Evolutionary conservation across 2,797 vertebrate species (phyloP), one percentile per base, ranked within the genome.

Genomic region (Onychomys leucogaster): DNA sequence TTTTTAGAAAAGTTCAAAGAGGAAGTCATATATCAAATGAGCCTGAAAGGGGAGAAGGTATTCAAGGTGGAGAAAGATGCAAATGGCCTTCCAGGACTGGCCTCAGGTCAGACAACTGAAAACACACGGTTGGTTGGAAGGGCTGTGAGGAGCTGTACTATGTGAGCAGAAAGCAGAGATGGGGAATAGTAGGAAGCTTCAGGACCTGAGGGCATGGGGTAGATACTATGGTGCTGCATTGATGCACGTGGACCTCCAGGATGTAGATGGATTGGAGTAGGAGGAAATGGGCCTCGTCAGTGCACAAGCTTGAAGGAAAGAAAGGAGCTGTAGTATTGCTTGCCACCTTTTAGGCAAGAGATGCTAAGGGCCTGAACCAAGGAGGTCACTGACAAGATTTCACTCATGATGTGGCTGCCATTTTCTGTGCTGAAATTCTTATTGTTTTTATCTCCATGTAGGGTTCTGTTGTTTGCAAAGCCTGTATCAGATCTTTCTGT

Each of bases 401-500:
- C 55, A 25, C 8, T 83, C 5, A 0, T 12, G 65, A 61, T 61
- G 4, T 5, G 29, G 83, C 46, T 61, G n/a, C 14, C 41, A 13
- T 57, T 29, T 3, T 32, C 16, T 49, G 73, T 49, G 57, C 41
- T 9, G 52, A 61, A 76, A 49, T 46, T 88, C 49, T 29, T 67
- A 23, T 0, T 17, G 19, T 90, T 92, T 90, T 94, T n/a, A 49
- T 10, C 34, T n/a, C 19, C 32, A 87, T 49, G 27, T 83, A 71
- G 78, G 86, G 25, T 87, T 89, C n/a, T 63, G 17, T 82, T 85
- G n/a, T 94, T 95, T 86, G 61, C 43, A 41, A 93, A 80, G 34
- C 82, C 63, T 90, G 27, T 27, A 9, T 86, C 41, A 49, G 11
- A 6, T 61, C 32, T 94, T 71, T 92, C 77, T 46, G 43, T 89